phyloP scores from a whole-genome alignment of 2,888 invertebrate species.

The Meghimatium bilineatum region DNA sequence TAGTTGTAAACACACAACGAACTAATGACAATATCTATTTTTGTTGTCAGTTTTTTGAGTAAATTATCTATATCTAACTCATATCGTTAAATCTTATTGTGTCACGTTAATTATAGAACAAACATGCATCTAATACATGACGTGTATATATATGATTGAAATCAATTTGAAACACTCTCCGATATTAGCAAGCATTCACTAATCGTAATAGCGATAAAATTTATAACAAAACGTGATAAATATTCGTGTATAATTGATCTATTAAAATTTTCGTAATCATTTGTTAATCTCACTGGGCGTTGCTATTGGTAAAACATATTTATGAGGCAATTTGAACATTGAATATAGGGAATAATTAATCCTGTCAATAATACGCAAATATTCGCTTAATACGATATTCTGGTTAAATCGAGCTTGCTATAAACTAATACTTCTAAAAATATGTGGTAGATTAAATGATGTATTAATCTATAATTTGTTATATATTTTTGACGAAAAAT shows the following conservation, averaged over 20 bases:
- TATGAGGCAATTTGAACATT: background rate
- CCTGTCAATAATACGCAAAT: background rate
- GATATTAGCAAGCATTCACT: background rate
- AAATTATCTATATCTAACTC: too few relatives aligned
- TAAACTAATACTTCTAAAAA: background rate
- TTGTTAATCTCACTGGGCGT: background rate
- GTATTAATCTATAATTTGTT: background rate
- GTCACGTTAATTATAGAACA: too few relatives aligned
- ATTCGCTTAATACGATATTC: background rate
- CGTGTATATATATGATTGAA: background rate
- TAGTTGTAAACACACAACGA: too few relatives aligned
- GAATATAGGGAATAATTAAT: background rate
- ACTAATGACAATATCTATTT: too few relatives aligned
- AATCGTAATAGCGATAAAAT: background rate
- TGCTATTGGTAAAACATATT: background rate
- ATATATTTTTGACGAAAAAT: background rate
- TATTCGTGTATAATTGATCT: background rate
- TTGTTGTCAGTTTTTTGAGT: too few relatives aligned
- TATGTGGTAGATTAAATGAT: background rate
- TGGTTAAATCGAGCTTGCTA: background rate
- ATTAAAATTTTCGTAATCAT: background rate
- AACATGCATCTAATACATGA: background rate
- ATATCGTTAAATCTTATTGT: too few relatives aligned
- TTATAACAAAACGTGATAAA: too few relatives aligned
- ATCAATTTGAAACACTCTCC: background rate